Conservation (phyloP, 1,140 invertebrate species). For the Zaprionus ghesquierei region DNA sequence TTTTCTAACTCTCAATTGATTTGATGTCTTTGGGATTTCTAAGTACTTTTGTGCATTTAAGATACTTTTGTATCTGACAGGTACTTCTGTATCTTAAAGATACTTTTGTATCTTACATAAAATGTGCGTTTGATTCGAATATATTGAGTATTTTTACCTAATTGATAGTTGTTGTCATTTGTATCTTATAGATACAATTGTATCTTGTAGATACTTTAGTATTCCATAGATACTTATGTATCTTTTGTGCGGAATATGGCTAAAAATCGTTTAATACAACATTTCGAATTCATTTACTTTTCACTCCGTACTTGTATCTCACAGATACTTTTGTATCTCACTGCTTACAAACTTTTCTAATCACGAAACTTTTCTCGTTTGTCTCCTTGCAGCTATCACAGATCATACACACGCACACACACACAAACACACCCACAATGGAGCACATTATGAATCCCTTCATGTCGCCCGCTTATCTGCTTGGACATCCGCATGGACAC, state of each 20-base stretch:
- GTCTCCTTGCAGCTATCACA: conserved; percentile 35
- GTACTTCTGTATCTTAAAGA: background rate
- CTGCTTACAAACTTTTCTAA: conserved; percentile 17
- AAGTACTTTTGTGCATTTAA: background rate
- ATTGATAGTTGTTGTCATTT: too few relatives aligned
- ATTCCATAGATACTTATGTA: background rate
- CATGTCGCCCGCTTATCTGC: conserved; percentile 72
- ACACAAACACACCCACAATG: conserved; percentile 33
- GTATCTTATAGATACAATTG: background rate
- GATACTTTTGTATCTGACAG: background rate
- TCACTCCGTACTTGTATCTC: background rate
- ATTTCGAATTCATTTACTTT: background rate
- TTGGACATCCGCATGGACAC: conserved; percentile 46
- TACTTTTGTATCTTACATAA: too few relatives aligned
- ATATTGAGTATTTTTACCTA: too few relatives aligned
- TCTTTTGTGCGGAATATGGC: background rate
- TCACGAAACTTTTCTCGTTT: conserved; percentile 4
- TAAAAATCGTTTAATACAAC: background rate
- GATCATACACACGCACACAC: background rate
- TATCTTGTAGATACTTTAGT: background rate
- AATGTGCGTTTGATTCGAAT: too few relatives aligned
- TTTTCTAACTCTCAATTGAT: background rate
- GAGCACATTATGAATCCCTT: conserved; percentile 79
- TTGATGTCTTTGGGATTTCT: background rate
- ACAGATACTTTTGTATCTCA: background rate